Evolutionary conservation across 2,888 invertebrate species (phyloP).

Genomic region (Acleris laterana): DNA sequence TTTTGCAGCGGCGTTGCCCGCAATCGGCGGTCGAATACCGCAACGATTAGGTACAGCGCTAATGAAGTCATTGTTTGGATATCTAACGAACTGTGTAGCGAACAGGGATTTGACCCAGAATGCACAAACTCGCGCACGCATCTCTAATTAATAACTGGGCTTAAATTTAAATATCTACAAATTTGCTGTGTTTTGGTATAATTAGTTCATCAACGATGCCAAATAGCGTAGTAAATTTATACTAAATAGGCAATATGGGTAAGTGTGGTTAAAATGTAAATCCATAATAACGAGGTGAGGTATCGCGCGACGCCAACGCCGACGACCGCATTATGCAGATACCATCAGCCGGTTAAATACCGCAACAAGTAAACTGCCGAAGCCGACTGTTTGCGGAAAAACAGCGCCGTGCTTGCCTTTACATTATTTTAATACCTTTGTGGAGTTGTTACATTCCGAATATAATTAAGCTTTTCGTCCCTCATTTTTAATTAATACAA

Average conservation of each 20-base stretch:
- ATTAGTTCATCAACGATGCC: slow-evolving; percentile 38
- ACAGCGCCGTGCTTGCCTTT: slow-evolving; percentile 22
- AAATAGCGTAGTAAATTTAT: slow-evolving; percentile 56
- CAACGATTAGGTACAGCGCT: slow-evolving; percentile 76
- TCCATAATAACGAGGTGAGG: slow-evolving; percentile 71
- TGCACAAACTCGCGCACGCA: slow-evolving; percentile 44
- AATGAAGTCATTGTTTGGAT: slow-evolving; percentile 81
- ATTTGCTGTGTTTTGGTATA: slow-evolving; percentile 1
- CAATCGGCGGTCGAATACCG: slow-evolving; percentile 57
- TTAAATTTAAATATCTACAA: slow-evolving; percentile 15
- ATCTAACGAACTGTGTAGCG: slow-evolving; percentile 72
- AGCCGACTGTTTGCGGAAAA: slow-evolving; percentile 51
- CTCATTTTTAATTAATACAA: not conserved
- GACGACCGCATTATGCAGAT: slow-evolving; percentile 80
- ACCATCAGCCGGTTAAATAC: slow-evolving; percentile 73
- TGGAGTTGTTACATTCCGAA: slow-evolving; percentile 16
- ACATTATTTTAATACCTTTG: slow-evolving; percentile 30
- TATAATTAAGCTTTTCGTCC: slow-evolving; percentile 13
- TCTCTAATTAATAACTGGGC: slow-evolving; percentile 46
- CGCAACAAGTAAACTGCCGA: slow-evolving; percentile 78
- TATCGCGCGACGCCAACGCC: slow-evolving; percentile 61
- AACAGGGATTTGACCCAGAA: slow-evolving; percentile 54
- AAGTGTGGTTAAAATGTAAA: slow-evolving; percentile 72
- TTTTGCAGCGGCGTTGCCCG: slow-evolving; percentile 42
- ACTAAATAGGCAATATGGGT: slow-evolving; percentile 61